Evolutionary conservation across 2,888 invertebrate genomes (phyloP), one percentile per base, ranked within the genome.

Genomic region (Rhagophthalmus giganteus): DNA sequence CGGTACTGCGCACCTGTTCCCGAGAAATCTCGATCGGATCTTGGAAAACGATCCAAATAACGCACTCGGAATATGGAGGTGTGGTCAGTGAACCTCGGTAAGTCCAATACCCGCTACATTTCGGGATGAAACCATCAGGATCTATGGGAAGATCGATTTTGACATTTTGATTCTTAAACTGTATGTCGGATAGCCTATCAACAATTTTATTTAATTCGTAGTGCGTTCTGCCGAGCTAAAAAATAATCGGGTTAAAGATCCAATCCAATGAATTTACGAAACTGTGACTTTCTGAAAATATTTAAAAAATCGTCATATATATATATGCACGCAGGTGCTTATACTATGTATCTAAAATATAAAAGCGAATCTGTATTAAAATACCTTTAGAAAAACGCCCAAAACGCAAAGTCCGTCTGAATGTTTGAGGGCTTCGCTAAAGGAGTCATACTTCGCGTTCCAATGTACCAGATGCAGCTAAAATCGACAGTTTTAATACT

Each of bases 1-100:
- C n/a, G n/a, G n/a, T n/a, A n/a, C n/a, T n/a, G n/a, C n/a, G n/a
- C n/a, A n/a, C 87, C 82, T 96, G 95, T 68, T 88, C 87, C 58
- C 85, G 84, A 2, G 94, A 93, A 11, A 94, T 87, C 76, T 90
- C 83, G 39, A 94, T 84, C 25, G 90, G 88, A 41, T 91, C 85
- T 69, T 92, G 89, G 75, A 95, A 93, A 2, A 96, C 84, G 62
- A 95, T 90, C 95, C 95, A 96, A 54, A 88, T 90, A 54, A 96
- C 96, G 62, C 90, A 92, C 75, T 96, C 96, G 2, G 87, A 88
- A 77, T 89, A 92, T 12, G 96, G 96, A 3, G 95, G 95, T 0
- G 96, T 96, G 41, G 95, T 96, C 61, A 96, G 77, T 1, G 78
- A 95, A 16, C 96, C 96, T 52, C 87, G 85, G 73, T 96, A 96